These are phyloP conservation scores for Strigops habroptila DNA, from an alignment of 2,113 vertebrate genomes.

Conservation along the genomic window DNA sequence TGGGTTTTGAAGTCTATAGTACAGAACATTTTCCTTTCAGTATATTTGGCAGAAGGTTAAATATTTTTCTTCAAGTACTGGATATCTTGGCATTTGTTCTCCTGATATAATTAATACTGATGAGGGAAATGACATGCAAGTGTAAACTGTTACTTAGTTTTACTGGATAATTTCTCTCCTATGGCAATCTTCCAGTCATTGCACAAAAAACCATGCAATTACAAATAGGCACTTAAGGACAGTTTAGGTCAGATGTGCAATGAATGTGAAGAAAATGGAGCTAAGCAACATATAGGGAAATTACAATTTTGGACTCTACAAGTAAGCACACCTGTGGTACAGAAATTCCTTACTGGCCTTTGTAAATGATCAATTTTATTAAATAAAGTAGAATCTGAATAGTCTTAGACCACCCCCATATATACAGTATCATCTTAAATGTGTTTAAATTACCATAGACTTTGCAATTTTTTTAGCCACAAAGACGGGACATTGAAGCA, in stretches of 20 bases:
- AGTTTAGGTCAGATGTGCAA: slow-evolving; percentile 28
- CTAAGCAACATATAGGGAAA: background rate
- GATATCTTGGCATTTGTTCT: background rate
- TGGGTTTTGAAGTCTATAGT: background rate
- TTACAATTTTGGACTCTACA: background rate
- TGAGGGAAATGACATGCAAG: slow-evolving; percentile 15
- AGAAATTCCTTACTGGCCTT: background rate
- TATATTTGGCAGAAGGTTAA: slow-evolving; percentile 16
- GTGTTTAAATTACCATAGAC: background rate
- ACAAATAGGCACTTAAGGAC: slow-evolving; percentile 33
- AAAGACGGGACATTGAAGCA: background rate
- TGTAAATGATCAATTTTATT: slow-evolving; percentile 3
- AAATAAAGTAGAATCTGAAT: background rate
- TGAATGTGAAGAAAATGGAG: background rate
- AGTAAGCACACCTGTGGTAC: background rate
- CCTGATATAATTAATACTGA: background rate
- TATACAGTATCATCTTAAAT: background rate
- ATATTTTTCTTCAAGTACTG: background rate
- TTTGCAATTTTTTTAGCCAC: slow-evolving; percentile 4
- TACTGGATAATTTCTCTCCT: background rate
- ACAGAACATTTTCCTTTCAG: background rate
- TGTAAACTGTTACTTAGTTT: slow-evolving; percentile 4
- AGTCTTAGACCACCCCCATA: background rate
- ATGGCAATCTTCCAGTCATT: background rate
- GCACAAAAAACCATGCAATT: background rate